Evolutionary conservation across 2,113 vertebrate species (phyloP).

Genomic region (Protomyctophum bolini): DNA sequence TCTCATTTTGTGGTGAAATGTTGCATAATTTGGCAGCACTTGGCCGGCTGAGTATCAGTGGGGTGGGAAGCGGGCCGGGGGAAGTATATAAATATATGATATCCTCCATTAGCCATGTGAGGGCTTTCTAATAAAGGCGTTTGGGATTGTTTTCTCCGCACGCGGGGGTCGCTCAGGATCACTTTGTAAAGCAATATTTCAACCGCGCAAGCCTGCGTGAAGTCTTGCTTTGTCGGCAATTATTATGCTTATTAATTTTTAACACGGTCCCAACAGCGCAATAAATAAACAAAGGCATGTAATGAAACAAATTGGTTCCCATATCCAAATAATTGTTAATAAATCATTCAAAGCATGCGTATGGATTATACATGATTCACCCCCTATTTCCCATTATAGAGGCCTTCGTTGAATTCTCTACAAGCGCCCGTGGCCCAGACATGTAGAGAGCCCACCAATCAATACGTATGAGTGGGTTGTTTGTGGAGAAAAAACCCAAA

Average conservation of each 20-base stretch:
- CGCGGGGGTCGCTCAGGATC: constrained; percentile 40
- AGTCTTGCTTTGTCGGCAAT: constrained; percentile 67
- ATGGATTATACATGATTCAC: constrained; percentile 64
- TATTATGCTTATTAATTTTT: constrained; percentile 79
- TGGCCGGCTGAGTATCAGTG: constrained; percentile 1
- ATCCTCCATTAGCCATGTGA: constrained; percentile 43
- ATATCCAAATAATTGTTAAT: constrained; percentile 68
- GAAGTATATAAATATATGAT: background rate
- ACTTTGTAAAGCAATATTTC: constrained; percentile 58
- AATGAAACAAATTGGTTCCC: constrained; percentile 72
- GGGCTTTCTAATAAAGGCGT: constrained; percentile 56
- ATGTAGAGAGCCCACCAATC: constrained; percentile 64
- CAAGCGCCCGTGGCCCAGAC: constrained; percentile 42
- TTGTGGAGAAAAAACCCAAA: constrained; percentile 39
- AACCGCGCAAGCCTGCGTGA: constrained; percentile 33
- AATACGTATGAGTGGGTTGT: constrained; percentile 59
- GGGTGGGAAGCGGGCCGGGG: background rate
- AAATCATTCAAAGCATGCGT: constrained; percentile 69
- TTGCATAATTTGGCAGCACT: background rate
- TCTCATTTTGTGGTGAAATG: constrained; percentile 2
- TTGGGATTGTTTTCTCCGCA: constrained; percentile 24
- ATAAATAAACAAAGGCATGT: constrained; percentile 73
- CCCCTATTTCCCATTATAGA: constrained; percentile 54
- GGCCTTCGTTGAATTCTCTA: constrained; percentile 49
- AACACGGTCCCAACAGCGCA: constrained; percentile 60